Evolutionary conservation across 2,113 vertebrate species (phyloP), one percentile per base, ranked within the genome.

Genomic region (Catagonus wagneri): DNA sequence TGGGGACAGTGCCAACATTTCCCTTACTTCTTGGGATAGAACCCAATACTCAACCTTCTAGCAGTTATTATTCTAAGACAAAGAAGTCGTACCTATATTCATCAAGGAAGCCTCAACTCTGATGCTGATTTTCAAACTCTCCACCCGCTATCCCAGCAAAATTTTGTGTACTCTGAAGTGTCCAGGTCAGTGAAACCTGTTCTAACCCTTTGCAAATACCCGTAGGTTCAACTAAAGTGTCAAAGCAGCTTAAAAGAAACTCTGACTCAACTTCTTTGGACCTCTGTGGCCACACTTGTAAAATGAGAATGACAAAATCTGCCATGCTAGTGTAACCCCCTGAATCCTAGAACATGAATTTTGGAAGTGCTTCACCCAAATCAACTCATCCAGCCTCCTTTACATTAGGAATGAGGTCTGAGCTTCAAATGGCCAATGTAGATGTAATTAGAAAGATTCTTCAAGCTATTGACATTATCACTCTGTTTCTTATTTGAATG

Each of bases 401-500:
- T 83, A 92, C 88, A 36, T 83, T 20, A 56, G 39, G 36, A 68
- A 56, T 87, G 80, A 95, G 29, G 25, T 74, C 63, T 90, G 36
- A 90, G n/a, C 27, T 83, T 95, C 63, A 89, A 83, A 91, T 52
- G 63, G 32, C 61, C 60, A 78, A 66, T 3, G 7, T 50, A 85
- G 25, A 34, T 88, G 27, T 68, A 89, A 39, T 93, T 72, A 89
- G 54, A 95, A 95, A 89, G 89, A 81, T 60, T 27, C 32, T 87
- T 50, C 14, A 65, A 89, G 13, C 44, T 92, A 86, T 54, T 92
- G 79, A 34, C 75, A 80, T 61, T 52, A 80, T 89, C 72, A 79
- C 6, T 93, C 66, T 81, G 29, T 90, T 88, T 97, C 52, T 98
- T 94, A 95, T 80, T 95, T 81, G 91, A 93, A 56, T 92, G 90